These are phyloP conservation scores for Alca torda DNA, from an alignment of 2,797 vertebrate genomes.

Conservation along the genomic window DNA sequence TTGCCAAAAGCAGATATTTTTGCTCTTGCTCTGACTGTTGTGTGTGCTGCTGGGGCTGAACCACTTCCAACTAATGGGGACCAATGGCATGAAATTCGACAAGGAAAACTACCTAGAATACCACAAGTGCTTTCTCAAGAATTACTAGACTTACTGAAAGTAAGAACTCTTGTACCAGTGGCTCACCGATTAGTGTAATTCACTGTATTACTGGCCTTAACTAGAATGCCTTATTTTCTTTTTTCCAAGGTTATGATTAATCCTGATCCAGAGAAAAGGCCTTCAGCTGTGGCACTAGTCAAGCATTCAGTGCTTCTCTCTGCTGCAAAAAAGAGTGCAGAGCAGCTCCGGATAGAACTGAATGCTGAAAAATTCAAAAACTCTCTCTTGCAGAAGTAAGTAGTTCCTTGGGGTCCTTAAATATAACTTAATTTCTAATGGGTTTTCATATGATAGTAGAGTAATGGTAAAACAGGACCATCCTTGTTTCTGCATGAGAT, in stretches of 20 bases:
- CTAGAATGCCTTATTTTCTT: background rate
- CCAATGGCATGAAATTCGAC: slow-evolving; percentile 95
- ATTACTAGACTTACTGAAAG: slow-evolving; percentile 89
- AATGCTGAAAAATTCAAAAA: slow-evolving; percentile 99
- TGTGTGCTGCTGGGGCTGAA: slow-evolving; percentile 86
- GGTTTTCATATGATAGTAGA: background rate
- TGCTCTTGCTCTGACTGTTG: slow-evolving; percentile 82
- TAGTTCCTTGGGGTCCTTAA: background rate
- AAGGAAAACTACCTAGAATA: slow-evolving; percentile 89
- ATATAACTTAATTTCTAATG: background rate
- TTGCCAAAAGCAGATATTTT: slow-evolving; percentile 84
- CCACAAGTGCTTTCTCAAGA: slow-evolving; percentile 93
- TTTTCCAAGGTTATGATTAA: slow-evolving; percentile 91
- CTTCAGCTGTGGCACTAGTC: slow-evolving; percentile 87
- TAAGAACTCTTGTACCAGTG: slow-evolving; percentile 63
- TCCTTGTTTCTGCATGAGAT: background rate
- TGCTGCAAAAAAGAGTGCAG: slow-evolving; percentile 90
- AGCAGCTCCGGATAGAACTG: slow-evolving; percentile 94
- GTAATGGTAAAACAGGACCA: background rate
- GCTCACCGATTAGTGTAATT: background rate
- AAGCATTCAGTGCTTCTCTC: slow-evolving; percentile 93
- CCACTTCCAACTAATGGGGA: slow-evolving; percentile 94
- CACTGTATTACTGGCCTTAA: background rate
- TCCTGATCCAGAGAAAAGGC: slow-evolving; percentile 87
- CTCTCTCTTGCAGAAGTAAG: slow-evolving; percentile 94